phyloP scores from a whole-genome alignment of 2,888 invertebrate genomes.

The Euphydryas editha region DNA sequence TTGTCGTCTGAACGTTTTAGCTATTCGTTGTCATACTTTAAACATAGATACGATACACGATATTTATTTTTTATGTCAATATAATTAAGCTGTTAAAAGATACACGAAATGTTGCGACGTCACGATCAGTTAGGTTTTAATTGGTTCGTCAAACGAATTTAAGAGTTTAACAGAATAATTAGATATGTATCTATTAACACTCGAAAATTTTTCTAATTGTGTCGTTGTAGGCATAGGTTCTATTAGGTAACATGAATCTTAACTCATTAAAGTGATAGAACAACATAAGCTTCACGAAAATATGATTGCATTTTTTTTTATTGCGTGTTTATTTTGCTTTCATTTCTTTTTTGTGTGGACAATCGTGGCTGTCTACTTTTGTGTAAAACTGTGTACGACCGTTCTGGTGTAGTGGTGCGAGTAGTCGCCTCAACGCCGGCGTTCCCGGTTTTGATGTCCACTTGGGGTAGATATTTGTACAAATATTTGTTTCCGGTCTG shows the following conservation, averaged over 20 bases:
- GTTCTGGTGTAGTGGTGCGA: too few relatives aligned
- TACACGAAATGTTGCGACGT: not conserved
- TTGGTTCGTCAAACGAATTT: constrained; percentile 9
- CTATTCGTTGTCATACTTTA: not conserved
- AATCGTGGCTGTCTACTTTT: too few relatives aligned
- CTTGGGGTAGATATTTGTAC: too few relatives aligned
- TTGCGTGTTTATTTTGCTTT: too few relatives aligned
- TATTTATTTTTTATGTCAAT: not conserved
- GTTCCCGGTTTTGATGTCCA: too few relatives aligned
- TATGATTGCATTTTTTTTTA: too few relatives aligned
- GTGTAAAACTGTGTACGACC: too few relatives aligned
- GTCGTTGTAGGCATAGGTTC: not conserved
- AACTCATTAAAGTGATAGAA: too few relatives aligned
- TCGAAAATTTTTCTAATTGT: constrained; percentile 15
- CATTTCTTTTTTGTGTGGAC: too few relatives aligned
- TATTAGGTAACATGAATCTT: not conserved
- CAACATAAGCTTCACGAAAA: too few relatives aligned
- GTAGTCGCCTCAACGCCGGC: too few relatives aligned
- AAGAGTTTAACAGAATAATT: constrained; percentile 22
- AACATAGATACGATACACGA: not conserved
- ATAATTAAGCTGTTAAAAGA: constrained; percentile 2
- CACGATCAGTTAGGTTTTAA: constrained; percentile 14
- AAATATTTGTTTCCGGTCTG: too few relatives aligned
- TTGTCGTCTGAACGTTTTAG: not conserved
- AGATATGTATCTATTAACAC: constrained; percentile 16